Percentiles rank a stretch among this genome's conserved stretches.
phyloP scores from a whole-genome alignment of 2,113 vertebrate species.

The Pseudois nayaur region DNA sequence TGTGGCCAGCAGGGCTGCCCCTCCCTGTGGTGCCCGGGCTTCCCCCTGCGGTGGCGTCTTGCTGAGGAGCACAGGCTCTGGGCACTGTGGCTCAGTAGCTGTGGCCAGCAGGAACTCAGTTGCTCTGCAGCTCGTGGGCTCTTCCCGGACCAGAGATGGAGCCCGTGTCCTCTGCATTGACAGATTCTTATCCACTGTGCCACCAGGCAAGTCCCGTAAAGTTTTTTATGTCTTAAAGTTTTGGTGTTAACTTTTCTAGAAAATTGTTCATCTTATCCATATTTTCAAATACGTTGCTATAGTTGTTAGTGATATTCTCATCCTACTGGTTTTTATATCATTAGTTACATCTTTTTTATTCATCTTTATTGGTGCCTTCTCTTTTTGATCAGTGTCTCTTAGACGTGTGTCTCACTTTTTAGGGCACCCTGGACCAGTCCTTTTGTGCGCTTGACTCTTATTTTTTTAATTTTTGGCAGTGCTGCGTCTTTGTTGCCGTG shows the following conservation, averaged over 20 bases:
- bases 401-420: not conserved
- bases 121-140: not conserved
- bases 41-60: rapidly evolving
- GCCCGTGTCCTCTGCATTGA: not conserved
- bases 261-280: not conserved
- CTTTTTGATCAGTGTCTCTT: not conserved
- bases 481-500: not conserved
- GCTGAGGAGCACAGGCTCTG: not conserved
- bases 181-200: not conserved
- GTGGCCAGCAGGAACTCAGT: not conserved
- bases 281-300: not conserved
- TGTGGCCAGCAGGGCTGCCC: not conserved
- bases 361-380: not conserved
- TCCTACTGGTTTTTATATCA: not conserved
- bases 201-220: not conserved
- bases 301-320: not conserved
- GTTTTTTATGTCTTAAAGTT: not conserved
- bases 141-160: not conserved
- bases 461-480: not conserved
- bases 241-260: not conserved
- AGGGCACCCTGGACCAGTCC: not conserved
- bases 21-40: rapidly evolving
- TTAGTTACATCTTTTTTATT: not conserved
- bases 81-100: not conserved
- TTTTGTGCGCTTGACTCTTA: not conserved